Base-by-base conservation (phyloP, 2,888 invertebrate species). In the Scrobipalpa costella region DNA sequence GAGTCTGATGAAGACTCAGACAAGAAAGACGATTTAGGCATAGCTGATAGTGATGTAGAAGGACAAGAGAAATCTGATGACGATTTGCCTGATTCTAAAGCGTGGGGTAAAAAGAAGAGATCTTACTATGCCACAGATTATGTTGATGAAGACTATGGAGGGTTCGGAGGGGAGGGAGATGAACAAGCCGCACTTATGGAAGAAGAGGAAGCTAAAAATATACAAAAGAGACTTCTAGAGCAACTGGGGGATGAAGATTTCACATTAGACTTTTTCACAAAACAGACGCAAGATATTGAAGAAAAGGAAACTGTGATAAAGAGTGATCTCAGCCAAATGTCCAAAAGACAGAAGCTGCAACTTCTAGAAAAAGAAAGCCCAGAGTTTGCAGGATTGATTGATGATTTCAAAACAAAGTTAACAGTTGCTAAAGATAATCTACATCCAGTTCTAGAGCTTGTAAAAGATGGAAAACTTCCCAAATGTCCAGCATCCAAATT, bases 71-170 rank as follows among this genome's bases (percentile, higher is more conserved):
- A 93, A 67, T 92, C 93, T 33, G 94, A 95, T 74, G 94, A 94
- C 79, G 93, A 94, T 75, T 87, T 97, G 68, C 97, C 97, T 0
- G 94, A 97, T 82, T 92, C 94, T 1, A 95, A 95, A 85, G 97
- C 97, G 19, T 98, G 98, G 98, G 98, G 98, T 57, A 95, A 94
- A 77, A 95, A 95, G 70, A 96, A 95, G 73, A 93, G 91, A 65
- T 92, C 93, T 40, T 98, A 94, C 81, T 98, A 98, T 86, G 94
- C 95, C 61, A 96, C 97, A 0, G 98, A 98, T 88, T 97, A 96
- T 85, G 94, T 97, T 15, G 98, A 98, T 90, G 94, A 95, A 74
- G 97, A 98, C 85, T 97, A 95, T 90, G 94, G 95, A 57, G 94
- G 95, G 70, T 92, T 89, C 77, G 94, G 94, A 47, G 79, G 86